Evolutionary conservation across 2,888 invertebrate species (phyloP).

Genomic region (Meiosimyza platycephala): DNA sequence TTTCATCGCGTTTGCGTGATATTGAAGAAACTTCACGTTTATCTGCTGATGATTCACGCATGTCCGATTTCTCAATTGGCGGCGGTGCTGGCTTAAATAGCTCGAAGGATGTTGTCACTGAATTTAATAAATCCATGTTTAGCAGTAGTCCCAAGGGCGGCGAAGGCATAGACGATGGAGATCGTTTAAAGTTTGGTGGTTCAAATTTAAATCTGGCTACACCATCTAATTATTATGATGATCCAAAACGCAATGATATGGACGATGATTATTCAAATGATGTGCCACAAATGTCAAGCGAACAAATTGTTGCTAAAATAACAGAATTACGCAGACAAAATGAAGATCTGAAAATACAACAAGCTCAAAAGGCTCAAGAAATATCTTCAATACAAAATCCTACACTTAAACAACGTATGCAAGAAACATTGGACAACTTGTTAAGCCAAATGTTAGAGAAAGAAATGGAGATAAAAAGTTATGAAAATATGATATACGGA

Average conservation of each 20-base stretch:
- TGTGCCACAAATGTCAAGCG: slow-evolving; percentile 64
- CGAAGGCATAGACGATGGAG: slow-evolving; percentile 45
- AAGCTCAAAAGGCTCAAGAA: slow-evolving; percentile 84
- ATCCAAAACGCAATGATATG: slow-evolving; percentile 59
- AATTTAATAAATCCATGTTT: slow-evolving; percentile 65
- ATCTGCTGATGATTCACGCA: slow-evolving; percentile 78
- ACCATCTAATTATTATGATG: slow-evolving; percentile 60
- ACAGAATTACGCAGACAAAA: slow-evolving; percentile 80
- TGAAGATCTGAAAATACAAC: slow-evolving; percentile 78
- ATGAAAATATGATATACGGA: slow-evolving; percentile 60
- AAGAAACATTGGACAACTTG: slow-evolving; percentile 82
- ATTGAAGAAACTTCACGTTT: slow-evolving; percentile 83
- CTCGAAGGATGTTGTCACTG: slow-evolving; percentile 57
- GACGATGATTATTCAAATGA: slow-evolving; percentile 61
- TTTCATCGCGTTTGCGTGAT: slow-evolving; percentile 71
- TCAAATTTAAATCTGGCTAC: slow-evolving; percentile 63
- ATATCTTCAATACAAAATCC: slow-evolving; percentile 87
- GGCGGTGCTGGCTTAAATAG: slow-evolving; percentile 61
- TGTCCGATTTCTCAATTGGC: slow-evolving; percentile 77
- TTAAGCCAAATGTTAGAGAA: slow-evolving; percentile 83
- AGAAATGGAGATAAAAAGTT: slow-evolving; percentile 73
- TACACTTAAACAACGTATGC: slow-evolving; percentile 84
- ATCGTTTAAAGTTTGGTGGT: slow-evolving; percentile 52
- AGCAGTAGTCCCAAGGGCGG: slow-evolving; percentile 48
- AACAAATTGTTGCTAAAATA: slow-evolving; percentile 74